phyloP scores from a whole-genome alignment of 2,797 vertebrate species.

The Galago senegalensis region DNA sequence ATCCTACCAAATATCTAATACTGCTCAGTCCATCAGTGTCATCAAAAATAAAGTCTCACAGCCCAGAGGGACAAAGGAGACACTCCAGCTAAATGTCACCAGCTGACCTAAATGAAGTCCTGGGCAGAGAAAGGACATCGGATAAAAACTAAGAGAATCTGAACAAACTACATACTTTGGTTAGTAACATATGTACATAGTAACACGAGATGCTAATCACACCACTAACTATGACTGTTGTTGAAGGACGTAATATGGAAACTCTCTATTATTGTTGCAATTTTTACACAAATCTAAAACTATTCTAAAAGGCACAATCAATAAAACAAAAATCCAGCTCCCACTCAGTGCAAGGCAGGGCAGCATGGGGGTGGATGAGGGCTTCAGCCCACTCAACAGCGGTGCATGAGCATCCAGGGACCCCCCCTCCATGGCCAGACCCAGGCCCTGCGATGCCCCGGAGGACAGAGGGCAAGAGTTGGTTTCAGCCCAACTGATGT shows the following conservation, averaged over 20 bases:
- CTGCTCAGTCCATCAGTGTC: background rate
- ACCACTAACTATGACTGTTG: fast-evolving
- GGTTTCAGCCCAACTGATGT: background rate
- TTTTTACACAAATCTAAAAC: background rate
- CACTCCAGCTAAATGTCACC: fast-evolving
- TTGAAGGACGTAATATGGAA: fast-evolving
- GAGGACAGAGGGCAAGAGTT: background rate
- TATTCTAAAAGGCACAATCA: background rate
- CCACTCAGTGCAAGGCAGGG: fast-evolving
- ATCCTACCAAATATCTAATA: background rate
- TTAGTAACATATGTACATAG: fast-evolving
- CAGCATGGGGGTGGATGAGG: fast-evolving
- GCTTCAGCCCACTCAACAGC: background rate
- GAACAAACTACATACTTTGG: background rate
- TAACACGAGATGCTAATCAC: fast-evolving
- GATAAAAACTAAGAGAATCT: too few species aligned
- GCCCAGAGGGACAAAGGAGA: background rate
- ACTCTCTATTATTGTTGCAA: too few species aligned
- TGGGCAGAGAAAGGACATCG: background rate
- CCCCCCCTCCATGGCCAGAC: background rate
- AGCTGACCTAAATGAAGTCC: background rate
- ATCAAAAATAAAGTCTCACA: background rate
- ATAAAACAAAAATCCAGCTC: background rate
- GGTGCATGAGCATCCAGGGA: fast-evolving
- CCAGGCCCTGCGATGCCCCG: background rate